Conservation (phyloP, 2,797 vertebrate species). For the Sebastes hopkinsi region DNA sequence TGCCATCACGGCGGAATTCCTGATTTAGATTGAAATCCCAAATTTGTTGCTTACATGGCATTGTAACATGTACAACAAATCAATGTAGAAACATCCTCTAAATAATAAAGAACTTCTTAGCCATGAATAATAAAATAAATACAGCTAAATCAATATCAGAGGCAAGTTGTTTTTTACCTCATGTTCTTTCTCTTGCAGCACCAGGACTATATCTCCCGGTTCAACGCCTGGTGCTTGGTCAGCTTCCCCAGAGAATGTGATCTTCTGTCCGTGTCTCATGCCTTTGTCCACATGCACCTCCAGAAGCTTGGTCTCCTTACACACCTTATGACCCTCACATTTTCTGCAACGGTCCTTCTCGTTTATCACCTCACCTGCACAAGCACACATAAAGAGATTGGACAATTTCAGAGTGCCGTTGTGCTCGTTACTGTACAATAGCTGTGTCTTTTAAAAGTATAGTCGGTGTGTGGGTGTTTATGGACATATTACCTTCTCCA, state of each 20-base stretch:
- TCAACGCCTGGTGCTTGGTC: conserved; percentile 97
- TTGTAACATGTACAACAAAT: neutral
- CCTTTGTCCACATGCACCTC: conserved; percentile 99
- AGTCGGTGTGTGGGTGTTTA: neutral
- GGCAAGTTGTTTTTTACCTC: conserved; percentile 83
- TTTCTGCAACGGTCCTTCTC: conserved; percentile 99
- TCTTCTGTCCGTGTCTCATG: conserved; percentile 98
- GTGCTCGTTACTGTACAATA: neutral
- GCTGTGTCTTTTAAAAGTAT: neutral
- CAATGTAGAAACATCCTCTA: neutral
- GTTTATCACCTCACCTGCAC: conserved; percentile 95
- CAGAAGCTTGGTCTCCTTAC: conserved; percentile 97
- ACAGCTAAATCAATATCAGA: neutral
- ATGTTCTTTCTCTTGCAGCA: conserved; percentile 97
- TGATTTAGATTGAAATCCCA: conserved; percentile 52
- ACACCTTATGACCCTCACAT: conserved; percentile 98
- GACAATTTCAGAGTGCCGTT: neutral
- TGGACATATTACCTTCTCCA: conserved; percentile 89
- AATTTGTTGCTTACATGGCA: neutral
- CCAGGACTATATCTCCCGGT: conserved; percentile 96
- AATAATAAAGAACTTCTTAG: neutral
- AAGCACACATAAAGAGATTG: conserved; percentile 12
- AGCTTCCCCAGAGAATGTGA: conserved; percentile 97
- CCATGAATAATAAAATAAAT: neutral
- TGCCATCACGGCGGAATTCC: conserved; percentile 94